phyloP scores from a whole-genome alignment of 1,140 invertebrate species.

The Cephus cinctus region DNA sequence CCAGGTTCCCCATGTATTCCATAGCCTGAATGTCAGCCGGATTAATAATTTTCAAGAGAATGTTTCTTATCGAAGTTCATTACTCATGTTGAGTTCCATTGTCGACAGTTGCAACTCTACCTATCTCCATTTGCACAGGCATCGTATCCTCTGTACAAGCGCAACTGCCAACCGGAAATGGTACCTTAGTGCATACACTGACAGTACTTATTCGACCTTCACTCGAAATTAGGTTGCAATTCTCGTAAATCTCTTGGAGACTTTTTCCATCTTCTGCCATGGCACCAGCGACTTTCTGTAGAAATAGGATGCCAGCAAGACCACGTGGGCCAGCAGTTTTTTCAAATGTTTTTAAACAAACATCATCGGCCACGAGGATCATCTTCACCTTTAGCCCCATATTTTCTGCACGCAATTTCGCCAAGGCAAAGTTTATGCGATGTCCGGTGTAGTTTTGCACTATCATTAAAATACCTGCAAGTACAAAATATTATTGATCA shows the following conservation, averaged over 20 bases:
- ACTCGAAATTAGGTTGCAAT: conserved; percentile 36
- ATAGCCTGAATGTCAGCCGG: conserved; percentile 50
- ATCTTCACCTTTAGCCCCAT: conserved; percentile 50
- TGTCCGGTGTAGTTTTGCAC: conserved; percentile 68
- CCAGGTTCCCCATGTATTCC: conserved; percentile 68
- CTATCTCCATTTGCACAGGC: conserved; percentile 62
- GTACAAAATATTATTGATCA: conserved; percentile 24
- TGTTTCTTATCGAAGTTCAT: background rate
- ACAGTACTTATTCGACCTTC: conserved; percentile 28
- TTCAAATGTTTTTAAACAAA: conserved; percentile 46
- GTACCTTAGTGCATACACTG: conserved; percentile 21
- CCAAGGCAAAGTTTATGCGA: conserved; percentile 65
- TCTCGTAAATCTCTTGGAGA: conserved; percentile 52
- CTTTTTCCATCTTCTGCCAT: conserved; percentile 61
- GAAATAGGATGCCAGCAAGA: conserved; percentile 61
- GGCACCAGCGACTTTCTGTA: conserved; percentile 69
- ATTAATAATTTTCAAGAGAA: background rate
- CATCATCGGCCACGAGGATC: conserved; percentile 48
- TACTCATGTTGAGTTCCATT: too few species aligned
- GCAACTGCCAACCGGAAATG: conserved; percentile 6
- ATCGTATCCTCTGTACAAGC: conserved; percentile 22
- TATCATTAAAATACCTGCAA: conserved; percentile 60
- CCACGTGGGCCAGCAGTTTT: conserved; percentile 56
- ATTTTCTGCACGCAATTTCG: conserved; percentile 54
- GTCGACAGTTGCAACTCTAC: too few species aligned